These are phyloP conservation scores for Passer domesticus DNA, from an alignment of 2,113 vertebrate genomes.

Conservation along the genomic window DNA sequence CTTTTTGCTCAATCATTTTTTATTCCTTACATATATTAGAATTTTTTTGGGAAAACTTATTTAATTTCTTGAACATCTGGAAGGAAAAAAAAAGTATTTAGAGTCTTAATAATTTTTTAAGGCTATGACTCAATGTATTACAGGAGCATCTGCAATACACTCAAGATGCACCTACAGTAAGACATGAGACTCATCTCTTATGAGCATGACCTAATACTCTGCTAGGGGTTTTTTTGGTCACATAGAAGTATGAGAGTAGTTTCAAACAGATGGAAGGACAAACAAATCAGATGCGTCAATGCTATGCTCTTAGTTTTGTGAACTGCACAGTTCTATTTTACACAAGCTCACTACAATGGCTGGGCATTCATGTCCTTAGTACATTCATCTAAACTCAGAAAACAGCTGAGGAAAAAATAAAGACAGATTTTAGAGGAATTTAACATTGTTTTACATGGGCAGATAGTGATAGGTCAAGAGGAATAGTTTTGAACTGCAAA, in stretches of 20 bases:
- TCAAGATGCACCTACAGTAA: not conserved
- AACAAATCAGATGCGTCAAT: not conserved
- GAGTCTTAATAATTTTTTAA: not conserved
- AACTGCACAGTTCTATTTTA: rapidly evolving
- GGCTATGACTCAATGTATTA: not conserved
- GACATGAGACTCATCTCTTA: not conserved
- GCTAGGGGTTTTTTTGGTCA: rapidly evolving
- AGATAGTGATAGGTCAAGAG: not conserved
- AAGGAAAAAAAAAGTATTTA: not conserved
- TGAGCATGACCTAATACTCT: not conserved
- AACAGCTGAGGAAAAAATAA: not conserved
- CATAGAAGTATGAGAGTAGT: not conserved
- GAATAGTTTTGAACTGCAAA: not conserved
- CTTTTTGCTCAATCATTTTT: not conserved
- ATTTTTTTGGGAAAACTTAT: not conserved
- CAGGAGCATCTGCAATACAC: not conserved
- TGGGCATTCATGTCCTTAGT: not conserved
- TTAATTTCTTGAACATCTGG: not conserved
- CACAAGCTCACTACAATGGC: not conserved
- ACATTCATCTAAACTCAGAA: not conserved
- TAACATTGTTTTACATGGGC: not conserved
- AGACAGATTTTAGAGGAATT: not conserved
- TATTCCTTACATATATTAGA: not conserved
- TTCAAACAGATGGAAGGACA: not conserved
- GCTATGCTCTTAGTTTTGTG: not conserved